These are phyloP conservation scores for Bettongia penicillata DNA, from an alignment of 2,113 vertebrate species.

Conservation along the genomic window DNA sequence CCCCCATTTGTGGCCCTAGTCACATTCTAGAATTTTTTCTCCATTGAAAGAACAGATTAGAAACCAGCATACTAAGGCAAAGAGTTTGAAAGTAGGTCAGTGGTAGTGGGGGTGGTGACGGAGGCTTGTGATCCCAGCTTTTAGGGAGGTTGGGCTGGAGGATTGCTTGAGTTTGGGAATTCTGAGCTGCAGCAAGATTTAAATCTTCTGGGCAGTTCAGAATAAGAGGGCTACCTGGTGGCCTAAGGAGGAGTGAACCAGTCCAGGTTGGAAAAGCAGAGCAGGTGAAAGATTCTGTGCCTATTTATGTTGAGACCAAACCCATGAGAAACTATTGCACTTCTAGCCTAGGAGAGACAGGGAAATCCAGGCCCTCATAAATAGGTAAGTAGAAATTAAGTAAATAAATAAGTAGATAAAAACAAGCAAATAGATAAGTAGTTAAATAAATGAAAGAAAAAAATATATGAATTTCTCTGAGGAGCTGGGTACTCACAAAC, in stretches of 20 bases:
- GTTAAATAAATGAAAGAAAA: neutral
- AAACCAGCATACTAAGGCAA: conserved; percentile 4
- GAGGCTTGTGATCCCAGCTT: neutral
- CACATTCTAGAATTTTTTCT: neutral
- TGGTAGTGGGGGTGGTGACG: neutral
- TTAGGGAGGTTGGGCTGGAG: neutral
- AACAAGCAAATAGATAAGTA: neutral
- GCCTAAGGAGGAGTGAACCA: neutral
- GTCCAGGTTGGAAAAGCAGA: neutral
- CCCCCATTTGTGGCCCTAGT: neutral
- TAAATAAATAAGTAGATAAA: too few relatives aligned
- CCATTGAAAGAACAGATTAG: neutral
- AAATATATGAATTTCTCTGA: neutral
- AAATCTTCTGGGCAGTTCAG: neutral
- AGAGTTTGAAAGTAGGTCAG: neutral
- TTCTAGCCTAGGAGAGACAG: neutral
- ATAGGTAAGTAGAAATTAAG: too few relatives aligned
- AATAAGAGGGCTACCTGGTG: too few relatives aligned
- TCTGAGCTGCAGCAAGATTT: too few relatives aligned
- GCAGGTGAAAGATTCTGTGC: neutral
- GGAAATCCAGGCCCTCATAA: neutral
- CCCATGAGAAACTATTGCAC: neutral
- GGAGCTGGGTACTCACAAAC: neutral
- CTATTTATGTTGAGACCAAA: neutral
- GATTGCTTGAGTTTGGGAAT: too few relatives aligned